These are phyloP conservation scores for Steinernema khuongi DNA, from an alignment of 1,140 invertebrate genomes.

Conservation along the genomic window DNA sequence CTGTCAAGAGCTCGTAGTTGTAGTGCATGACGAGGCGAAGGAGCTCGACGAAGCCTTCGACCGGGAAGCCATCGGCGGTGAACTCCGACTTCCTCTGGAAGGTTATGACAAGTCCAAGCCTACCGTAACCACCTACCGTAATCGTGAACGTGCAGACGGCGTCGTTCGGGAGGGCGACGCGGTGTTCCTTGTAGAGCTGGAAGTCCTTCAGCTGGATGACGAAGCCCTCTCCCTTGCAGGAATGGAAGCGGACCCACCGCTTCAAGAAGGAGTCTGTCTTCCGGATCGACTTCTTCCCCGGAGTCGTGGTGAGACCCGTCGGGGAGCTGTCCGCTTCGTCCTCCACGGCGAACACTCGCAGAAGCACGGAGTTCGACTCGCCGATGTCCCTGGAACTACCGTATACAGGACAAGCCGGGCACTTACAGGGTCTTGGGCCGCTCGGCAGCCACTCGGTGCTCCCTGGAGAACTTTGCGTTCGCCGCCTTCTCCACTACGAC, in stretches of 20 bases:
- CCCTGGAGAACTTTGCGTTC: background rate
- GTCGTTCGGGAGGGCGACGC: background rate
- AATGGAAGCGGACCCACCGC: background rate
- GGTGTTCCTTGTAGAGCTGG: background rate
- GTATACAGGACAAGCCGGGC: background rate
- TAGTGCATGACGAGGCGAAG: background rate
- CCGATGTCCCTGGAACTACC: background rate
- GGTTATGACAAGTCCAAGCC: background rate
- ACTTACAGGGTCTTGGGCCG: background rate
- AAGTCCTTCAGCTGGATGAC: background rate
- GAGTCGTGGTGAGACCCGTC: background rate
- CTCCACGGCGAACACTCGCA: background rate
- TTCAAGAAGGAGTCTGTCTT: background rate
- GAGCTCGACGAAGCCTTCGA: background rate
- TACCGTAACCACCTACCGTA: background rate
- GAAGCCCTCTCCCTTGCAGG: background rate
- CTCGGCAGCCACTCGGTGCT: background rate
- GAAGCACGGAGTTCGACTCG: background rate
- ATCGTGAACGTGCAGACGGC: background rate
- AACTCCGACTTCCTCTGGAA: background rate
- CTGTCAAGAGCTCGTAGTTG: background rate
- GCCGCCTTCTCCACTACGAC: background rate
- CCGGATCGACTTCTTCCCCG: background rate
- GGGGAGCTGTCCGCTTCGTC: background rate
- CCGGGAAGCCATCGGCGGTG: background rate